Conservation (phyloP, 2,888 invertebrate species). For the Drosophila silvestris region DNA sequence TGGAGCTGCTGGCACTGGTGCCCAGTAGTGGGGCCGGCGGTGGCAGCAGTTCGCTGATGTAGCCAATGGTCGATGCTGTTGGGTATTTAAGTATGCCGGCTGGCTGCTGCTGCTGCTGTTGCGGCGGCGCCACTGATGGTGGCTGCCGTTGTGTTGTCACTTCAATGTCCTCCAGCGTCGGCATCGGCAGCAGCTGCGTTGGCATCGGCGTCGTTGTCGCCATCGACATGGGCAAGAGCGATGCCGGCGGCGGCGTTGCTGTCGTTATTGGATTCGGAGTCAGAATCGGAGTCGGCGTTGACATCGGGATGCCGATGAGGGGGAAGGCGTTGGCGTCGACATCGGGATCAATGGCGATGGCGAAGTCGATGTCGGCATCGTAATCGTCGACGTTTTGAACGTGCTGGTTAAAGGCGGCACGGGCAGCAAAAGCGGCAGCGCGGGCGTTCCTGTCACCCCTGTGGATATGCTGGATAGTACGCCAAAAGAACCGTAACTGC, state of each 20-base stretch:
- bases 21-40: constrained; percentile 32
- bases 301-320: background rate
- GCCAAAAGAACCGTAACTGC: constrained; percentile 73
- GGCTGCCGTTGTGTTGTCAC: constrained; percentile 58
- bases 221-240: constrained; percentile 39
- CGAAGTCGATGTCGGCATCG: constrained; percentile 36
- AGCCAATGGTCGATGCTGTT: constrained; percentile 51
- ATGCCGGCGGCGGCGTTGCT: background rate
- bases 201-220: constrained; percentile 43
- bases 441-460: constrained; percentile 42
- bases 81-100: constrained; percentile 59
- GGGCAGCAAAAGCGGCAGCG: constrained; percentile 54
- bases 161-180: constrained; percentile 82
- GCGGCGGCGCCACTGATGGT: constrained; percentile 19
- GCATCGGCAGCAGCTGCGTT: constrained; percentile 81
- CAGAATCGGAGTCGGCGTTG: background rate
- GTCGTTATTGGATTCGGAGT: constrained; percentile 16
- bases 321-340: constrained; percentile 17
- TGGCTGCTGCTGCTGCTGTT: constrained; percentile 54
- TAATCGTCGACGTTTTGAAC: constrained; percentile 48
- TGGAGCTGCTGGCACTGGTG: constrained; percentile 44
- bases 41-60: constrained; percentile 46
- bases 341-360: constrained; percentile 13
- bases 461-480: constrained; percentile 63
- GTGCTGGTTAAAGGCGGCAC: constrained; percentile 56